Percentiles rank a stretch among this genome's conserved stretches.
These are phyloP conservation scores for Silurus asotus DNA, from an alignment of 2,113 vertebrate species.

Conservation along the genomic window DNA sequence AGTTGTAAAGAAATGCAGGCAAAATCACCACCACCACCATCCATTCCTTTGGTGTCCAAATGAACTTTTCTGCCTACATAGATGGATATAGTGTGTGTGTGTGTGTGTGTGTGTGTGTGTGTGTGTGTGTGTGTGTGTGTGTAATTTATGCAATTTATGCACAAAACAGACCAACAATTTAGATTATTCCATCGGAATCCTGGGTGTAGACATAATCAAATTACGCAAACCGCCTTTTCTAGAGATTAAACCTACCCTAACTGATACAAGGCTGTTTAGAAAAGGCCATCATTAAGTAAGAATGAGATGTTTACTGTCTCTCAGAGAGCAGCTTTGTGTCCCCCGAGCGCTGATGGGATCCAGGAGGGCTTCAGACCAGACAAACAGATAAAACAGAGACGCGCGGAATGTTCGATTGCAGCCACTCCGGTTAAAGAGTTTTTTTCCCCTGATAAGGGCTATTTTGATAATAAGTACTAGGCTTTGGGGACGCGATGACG, in stretches of 20 bases:
- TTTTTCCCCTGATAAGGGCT: neutral
- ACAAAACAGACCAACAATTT: neutral
- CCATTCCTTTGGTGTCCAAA: neutral
- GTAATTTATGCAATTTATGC: neutral
- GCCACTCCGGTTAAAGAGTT: slow-evolving; percentile 26
- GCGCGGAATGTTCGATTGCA: slow-evolving; percentile 52
- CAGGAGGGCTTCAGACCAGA: slow-evolving; percentile 40
- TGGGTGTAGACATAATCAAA: neutral
- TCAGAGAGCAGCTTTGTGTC: slow-evolving; percentile 29
- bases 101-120: too few relatives aligned
- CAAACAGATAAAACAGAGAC: slow-evolving; percentile 58
- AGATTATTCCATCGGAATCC: too few relatives aligned
- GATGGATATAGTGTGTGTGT: too few relatives aligned
- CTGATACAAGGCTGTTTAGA: neutral
- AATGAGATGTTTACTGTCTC: slow-evolving; percentile 4
- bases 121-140: too few relatives aligned
- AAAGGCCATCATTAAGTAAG: neutral
- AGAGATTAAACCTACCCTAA: too few relatives aligned
- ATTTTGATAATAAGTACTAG: neutral
- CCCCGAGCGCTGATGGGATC: slow-evolving; percentile 51
- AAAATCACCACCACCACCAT: neutral
- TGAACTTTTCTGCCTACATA: neutral
- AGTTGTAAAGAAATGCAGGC: slow-evolving; percentile 20
- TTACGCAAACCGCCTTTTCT: neutral
- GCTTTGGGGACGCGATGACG: neutral